Evolutionary conservation across 1,140 invertebrate species (phyloP), one percentile per base, ranked within the genome.

Genomic region (Luehdorfia chinensis): DNA sequence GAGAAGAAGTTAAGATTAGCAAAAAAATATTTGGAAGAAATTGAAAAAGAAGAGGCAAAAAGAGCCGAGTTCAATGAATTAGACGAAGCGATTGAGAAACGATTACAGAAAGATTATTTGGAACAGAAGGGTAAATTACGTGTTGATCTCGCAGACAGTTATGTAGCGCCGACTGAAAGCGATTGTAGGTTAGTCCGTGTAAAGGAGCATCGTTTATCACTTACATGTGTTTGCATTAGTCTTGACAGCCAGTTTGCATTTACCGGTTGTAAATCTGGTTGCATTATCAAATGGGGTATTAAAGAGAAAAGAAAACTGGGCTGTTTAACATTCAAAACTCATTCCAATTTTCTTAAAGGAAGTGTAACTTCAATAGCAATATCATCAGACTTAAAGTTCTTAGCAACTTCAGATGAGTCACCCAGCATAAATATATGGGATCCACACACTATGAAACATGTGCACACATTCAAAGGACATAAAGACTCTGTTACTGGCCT

Each of bases 1-100:
- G 94, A 97, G 66, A 97, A 97, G 71, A 94, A 94, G 64, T 59
- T 98, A 21, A 88, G 95, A 21, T 84, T 98, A 49, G 95, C 96
- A 0, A 97, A 97, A 75, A 90, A 95, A 75, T 97, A 97, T 87
- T 87, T 98, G 21, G 87, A 93, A 65, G 93, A 97, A 88, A 93
- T 98, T 46, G 92, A 95, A 84, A 91, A 90, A 72, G 91, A 96
- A 88, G 94, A 95, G 79, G 90, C 89, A 32, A 91, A 93, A 60
- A 89, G 91, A 60, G 84, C 84, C 25, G 93, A 93, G 50, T 79
- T 89, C 8, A 88, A 91, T 23, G 91, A 94, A 61, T 86, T 92
- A 46, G 90, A 92, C 56, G 91, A 92, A 58, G 89, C 89, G 16
- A 88, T 97, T 16, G 87, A 91, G 21, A 91, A 91, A 59, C 89